Conservation (phyloP, 2,113 vertebrate genomes). For the Alectura lathami region DNA sequence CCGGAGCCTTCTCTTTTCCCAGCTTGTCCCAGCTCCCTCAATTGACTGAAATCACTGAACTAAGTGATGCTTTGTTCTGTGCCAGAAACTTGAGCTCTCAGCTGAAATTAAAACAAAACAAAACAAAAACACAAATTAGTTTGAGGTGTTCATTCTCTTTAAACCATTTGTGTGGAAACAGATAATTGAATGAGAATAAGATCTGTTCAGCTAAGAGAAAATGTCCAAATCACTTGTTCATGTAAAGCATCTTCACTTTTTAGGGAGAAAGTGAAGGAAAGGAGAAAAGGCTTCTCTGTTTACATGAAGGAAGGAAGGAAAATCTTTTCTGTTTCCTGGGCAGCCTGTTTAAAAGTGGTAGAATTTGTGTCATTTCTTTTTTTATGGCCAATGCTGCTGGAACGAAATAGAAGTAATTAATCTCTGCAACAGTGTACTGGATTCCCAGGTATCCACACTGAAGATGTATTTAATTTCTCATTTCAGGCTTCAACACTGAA, state of each 20-base stretch:
- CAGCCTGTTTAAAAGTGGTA: not conserved
- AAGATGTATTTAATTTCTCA: not conserved
- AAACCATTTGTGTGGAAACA: not conserved
- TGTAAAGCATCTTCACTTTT: not conserved
- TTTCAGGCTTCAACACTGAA: not conserved
- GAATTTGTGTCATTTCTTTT: not conserved
- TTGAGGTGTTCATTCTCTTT: not conserved
- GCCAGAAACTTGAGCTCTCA: not conserved
- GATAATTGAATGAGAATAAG: not conserved
- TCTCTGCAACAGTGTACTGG: not conserved
- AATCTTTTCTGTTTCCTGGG: not conserved
- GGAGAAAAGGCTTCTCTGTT: not conserved
- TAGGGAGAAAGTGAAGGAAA: not conserved
- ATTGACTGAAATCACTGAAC: not conserved
- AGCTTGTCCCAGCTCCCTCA: too few species aligned
- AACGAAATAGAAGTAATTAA: not conserved
- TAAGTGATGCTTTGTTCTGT: not conserved
- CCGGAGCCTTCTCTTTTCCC: too few species aligned
- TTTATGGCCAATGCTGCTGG: not conserved
- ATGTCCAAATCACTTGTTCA: not conserved
- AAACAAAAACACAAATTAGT: not conserved
- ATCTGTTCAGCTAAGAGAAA: not conserved
- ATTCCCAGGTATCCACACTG: not conserved
- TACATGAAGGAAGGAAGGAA: not conserved
- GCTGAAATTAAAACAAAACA: not conserved